Evolutionary conservation across 2,113 vertebrate genomes (phyloP).

Genomic region (Chrysemys picta): DNA sequence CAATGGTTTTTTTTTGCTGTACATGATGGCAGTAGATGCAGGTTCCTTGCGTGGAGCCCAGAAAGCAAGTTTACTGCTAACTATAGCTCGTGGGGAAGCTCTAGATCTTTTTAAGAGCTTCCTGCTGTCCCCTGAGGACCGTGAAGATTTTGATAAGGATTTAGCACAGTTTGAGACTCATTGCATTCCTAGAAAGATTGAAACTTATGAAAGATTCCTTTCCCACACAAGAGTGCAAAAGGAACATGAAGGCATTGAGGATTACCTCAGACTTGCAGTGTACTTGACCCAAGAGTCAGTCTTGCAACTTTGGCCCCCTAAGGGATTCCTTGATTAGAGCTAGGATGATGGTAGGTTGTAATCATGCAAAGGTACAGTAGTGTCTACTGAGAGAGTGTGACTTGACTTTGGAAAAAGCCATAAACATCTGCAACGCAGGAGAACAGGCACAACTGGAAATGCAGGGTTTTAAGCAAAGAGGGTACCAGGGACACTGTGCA

Average conservation of each 20-base stretch:
- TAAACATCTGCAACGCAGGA: neutral
- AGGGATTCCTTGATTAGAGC: neutral
- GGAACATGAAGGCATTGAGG: neutral
- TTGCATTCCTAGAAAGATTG: neutral
- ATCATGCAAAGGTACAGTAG: neutral
- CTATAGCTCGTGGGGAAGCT: neutral
- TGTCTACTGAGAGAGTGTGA: rapidly evolving
- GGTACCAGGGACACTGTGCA: neutral
- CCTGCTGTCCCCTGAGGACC: neutral
- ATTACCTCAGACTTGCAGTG: neutral
- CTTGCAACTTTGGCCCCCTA: neutral
- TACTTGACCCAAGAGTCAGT: neutral
- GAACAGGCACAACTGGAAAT: neutral
- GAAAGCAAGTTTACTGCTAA: neutral
- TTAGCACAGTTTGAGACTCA: too few relatives aligned
- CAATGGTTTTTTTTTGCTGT: neutral
- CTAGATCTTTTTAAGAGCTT: neutral
- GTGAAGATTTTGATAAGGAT: neutral
- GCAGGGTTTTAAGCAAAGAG: neutral
- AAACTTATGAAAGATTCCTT: neutral
- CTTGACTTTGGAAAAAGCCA: neutral
- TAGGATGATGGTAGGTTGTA: neutral
- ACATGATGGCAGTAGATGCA: neutral
- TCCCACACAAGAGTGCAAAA: neutral
- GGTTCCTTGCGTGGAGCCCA: neutral